Percentiles rank a stretch among this genome's conserved stretches.
Evolutionary conservation across 2,113 vertebrate genomes (phyloP).

Genomic region (Pteropus alecto): DNA sequence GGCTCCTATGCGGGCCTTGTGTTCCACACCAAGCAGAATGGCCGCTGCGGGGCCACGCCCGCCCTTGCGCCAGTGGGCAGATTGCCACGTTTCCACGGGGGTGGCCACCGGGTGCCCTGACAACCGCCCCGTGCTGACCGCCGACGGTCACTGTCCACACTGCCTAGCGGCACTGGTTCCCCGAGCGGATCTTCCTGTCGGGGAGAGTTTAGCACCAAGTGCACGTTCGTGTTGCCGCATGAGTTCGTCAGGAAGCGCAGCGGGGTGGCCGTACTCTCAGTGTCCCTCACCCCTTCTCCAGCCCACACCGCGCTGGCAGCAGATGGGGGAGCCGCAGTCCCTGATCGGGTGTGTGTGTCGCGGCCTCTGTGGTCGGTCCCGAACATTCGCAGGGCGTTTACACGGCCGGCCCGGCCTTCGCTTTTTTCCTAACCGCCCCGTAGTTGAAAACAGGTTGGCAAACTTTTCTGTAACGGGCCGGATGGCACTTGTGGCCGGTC

Average conservation of each 20-base stretch:
- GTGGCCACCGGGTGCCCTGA: too few species aligned
- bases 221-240: background rate
- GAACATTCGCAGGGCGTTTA: rapidly evolving
- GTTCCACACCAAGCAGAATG: background rate
- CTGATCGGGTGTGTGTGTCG: too few species aligned
- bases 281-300: background rate
- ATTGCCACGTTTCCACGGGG: too few species aligned
- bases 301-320: too few species aligned
- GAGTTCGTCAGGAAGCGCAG: background rate
- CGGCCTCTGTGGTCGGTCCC: background rate
- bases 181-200: background rate
- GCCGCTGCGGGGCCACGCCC: too few species aligned
- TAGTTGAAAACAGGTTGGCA: background rate
- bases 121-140: background rate
- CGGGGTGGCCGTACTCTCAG: background rate
- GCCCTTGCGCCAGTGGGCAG: too few species aligned
- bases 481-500: too few species aligned
- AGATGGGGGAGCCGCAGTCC: too few species aligned
- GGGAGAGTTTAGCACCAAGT: background rate
- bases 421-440: background rate
- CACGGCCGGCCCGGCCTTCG: rapidly evolving
- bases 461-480: background rate
- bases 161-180: background rate
- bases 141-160: rapidly evolving
- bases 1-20: background rate